Evolutionary conservation across 2,113 vertebrate genomes (phyloP), one percentile per base, ranked within the genome.

Genomic region (Dryoscopus gambensis): DNA sequence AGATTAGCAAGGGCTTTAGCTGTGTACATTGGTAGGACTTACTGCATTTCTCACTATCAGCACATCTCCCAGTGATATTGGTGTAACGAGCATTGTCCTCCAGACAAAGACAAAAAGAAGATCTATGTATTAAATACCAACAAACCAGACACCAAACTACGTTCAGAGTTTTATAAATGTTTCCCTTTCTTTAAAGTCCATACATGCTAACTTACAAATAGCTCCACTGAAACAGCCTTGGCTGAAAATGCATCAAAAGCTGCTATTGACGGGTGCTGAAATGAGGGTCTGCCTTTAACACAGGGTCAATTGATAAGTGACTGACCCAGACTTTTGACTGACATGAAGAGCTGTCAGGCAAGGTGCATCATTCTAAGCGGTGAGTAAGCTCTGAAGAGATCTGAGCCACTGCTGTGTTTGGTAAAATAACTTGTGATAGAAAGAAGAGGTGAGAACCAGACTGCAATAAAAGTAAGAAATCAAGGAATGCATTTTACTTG

Each of bases 301-400:
- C 95, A 87, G 94, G 97, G 97, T 98, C 98, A 98, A 98, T 98
- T 98, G 98, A 97, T 98, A 98, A 97, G 97, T 98, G 97, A 96
- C 97, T 98, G 97, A 97, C 97, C 98, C 76, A 92, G 97, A 97
- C 97, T 98, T 97, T 53, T 97, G 98, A 98, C 83, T 98, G 98
- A 98, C 97, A 79, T 95, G 97, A 98, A 89, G 92, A 97, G 96
- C 97, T 98, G 97, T 97, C 98, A 98, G 70, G 86, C 81, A 97
- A 94, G 75, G 95, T 93, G 65, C 68, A 86, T 96, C 87, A 68
- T 87, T 97, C 12, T 91, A 68, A 55, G 74, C 33, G 70, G 81
- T 92, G 95, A 97, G 94, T 81, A 55, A 63, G 88, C 65, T 83
- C 31, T 64, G 70, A 67, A 69, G 59, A 84, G 85, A 65, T 50